Base-by-base conservation (phyloP, 2,888 invertebrate genomes). In the Dendrolimus pini region DNA sequence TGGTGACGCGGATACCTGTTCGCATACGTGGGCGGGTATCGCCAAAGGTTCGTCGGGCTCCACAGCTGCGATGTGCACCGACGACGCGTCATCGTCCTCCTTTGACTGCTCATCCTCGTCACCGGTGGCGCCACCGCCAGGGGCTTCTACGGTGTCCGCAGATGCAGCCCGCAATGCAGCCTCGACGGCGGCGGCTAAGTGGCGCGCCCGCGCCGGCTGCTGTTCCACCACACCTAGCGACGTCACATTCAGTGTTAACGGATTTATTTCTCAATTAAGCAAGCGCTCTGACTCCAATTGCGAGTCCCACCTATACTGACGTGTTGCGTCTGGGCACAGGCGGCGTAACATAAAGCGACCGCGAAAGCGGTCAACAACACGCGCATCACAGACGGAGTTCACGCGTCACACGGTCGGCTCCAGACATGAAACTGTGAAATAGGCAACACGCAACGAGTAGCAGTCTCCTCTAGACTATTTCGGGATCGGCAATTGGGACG, bases 151-250 rank as follows among this genome's bases (percentile, higher is more conserved):
- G 9, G 47, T 12, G 47, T 9, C 47, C 6, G 47, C 9, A 7
- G 47, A 47, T 6, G 47, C 12, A 12, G 55, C 61, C 60, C 56
- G 58, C 59, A 67, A 64, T 64, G 69, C 74, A 63, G 72, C 75
- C 61, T 67, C 68, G 67, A 67, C 68, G 54, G 67, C 71, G 57
- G 74, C 78, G 61, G 71, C 72, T 67, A 78, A 65, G 67, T 63
- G 66, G 71, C 62, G 65, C 62, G 67, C 74, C 60, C 64, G 67
- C 64, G 54, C 62, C 63, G 74, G 73, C 59, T 64, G 55, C 60
- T 62, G 64, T 67, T 77, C 79, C 68, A 79, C 73, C 61, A 78
- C 78, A 9, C 77, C 78, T 77, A n/a, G 18, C 14, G 30, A 30
- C 18, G 14, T 14, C 10, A 30, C 30, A 54, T 14, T 54, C n/a